These are phyloP conservation scores for Varanus komodoensis DNA, from an alignment of 2,113 vertebrate species.

Conservation along the genomic window DNA sequence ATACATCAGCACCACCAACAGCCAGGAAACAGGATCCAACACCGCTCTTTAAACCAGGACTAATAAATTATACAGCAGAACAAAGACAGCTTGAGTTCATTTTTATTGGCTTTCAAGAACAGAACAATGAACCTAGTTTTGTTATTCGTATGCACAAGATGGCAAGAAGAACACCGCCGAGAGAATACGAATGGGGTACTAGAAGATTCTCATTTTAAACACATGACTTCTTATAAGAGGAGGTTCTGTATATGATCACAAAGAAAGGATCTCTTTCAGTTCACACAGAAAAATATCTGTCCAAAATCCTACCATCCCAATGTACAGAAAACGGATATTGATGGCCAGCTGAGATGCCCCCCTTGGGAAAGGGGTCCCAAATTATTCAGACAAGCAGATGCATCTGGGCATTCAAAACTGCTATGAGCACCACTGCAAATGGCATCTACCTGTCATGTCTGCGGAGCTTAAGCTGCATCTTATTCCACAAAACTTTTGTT, in stretches of 20 bases:
- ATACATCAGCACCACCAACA: slow-evolving; percentile 72
- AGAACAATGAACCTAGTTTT: slow-evolving; percentile 63
- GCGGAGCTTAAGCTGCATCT: no score
- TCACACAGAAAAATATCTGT: slow-evolving; percentile 31
- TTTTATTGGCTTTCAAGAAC: slow-evolving; percentile 60
- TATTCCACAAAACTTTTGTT: no score
- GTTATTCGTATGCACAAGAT: slow-evolving; percentile 57
- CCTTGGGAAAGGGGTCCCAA: no score
- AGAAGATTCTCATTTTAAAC: slow-evolving; percentile 40
- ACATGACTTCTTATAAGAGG: slow-evolving; percentile 49
- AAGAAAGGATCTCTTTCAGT: slow-evolving; percentile 46
- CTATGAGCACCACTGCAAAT: no score
- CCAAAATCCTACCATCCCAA: accelerated
- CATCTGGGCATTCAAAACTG: no score
- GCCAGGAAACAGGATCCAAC: slow-evolving; percentile 55
- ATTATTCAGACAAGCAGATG: no score
- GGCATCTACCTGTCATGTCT: no score
- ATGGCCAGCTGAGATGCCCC: neutral
- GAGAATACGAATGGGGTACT: slow-evolving; percentile 45
- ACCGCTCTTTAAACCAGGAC: neutral
- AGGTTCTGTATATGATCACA: slow-evolving; percentile 46
- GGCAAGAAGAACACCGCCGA: slow-evolving; percentile 23
- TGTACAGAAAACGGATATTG: accelerated
- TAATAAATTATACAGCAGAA: slow-evolving; percentile 56
- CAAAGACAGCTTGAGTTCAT: slow-evolving; percentile 64